Base-by-base conservation (phyloP, 2,888 invertebrate genomes). In the Cetonia aurata region DNA sequence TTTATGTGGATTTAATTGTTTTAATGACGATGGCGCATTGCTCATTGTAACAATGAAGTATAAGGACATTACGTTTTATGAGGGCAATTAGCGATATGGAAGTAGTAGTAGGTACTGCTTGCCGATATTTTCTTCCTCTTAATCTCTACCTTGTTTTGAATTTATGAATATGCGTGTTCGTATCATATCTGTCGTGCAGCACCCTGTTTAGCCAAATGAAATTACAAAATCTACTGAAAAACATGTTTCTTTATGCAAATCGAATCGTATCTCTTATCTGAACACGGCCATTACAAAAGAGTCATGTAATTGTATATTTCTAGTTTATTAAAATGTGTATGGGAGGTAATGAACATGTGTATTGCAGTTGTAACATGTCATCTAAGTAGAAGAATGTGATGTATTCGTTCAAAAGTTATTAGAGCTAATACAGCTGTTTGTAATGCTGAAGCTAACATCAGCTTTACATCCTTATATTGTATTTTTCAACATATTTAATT, bases 221-320 rank as follows among this genome's bases (percentile, higher is more conserved):
- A 65, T 65, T 65, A 65, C 62, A 65, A 50, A 65, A 65, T 65
- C 62, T 65, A 65, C 50, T 50, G 62, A 50, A 65, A 65, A 65
- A 65, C 62, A 65, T 50, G 62, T 65, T 65, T 48, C 62, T 62
- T 62, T 65, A 65, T 65, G 62, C 62, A 65, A 65, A 65, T 50
- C 37, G 17, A 17, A 48, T 8, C 50, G 50, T 65, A 65, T 65
- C 62, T 65, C 17, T 65, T 50, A 65, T 65, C 62, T 65, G 50
- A 65, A 65, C 62, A 65, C 62, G 62, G 50, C 50, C 37, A 65
- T 65, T 65, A 65, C 62, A 65, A 50, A 65, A 48, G 19, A 65
- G 37, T 65, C 37, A 50, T 50, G 62, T 65, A 65, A 65, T 57
- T 42, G 48, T 65, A 48, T 65, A 19, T 59, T 65, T 65, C 62